Evolutionary conservation across 30 jellyfish, hydroid and myxozoan species (phyloP).

Genomic region (Aurelia sp.): DNA sequence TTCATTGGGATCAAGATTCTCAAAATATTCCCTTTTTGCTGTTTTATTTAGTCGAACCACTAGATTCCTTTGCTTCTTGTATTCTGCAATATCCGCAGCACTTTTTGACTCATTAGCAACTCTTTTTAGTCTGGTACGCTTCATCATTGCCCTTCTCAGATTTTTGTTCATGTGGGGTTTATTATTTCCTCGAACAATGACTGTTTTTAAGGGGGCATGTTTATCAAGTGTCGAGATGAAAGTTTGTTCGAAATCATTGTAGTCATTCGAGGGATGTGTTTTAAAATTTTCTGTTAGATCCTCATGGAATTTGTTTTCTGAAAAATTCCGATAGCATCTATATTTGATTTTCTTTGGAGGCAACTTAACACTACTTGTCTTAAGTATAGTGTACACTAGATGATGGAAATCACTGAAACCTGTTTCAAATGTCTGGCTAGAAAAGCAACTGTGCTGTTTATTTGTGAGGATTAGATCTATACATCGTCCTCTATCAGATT

Average conservation of each 20-base stretch:
- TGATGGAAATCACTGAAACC: background rate
- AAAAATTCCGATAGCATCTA: constrained; percentile 9
- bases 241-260: background rate
- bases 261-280: background rate
- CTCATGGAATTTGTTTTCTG: constrained; percentile 17
- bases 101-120: background rate
- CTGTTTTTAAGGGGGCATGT: constrained; percentile 2
- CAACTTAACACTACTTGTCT: no score
- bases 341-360: no score
- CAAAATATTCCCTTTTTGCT: background rate
- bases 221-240: background rate
- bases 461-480: constrained; percentile 21
- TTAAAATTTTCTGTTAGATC: constrained; percentile 26
- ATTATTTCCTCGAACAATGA: constrained; percentile 15
- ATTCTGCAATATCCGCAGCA: no score
- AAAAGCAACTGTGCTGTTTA: constrained; percentile 10
- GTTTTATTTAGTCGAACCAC: background rate
- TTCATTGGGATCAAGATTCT: constrained; percentile 1
- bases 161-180: constrained; percentile 6
- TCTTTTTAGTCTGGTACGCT: constrained; percentile 2
- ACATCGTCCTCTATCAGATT: constrained; percentile 15
- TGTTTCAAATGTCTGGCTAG: constrained; percentile 28
- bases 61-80: background rate
- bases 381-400: background rate
- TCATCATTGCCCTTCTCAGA: constrained; percentile 10